Evolutionary conservation across 2,888 invertebrate genomes (phyloP).

Genomic region (Keiferia lycopersicella): DNA sequence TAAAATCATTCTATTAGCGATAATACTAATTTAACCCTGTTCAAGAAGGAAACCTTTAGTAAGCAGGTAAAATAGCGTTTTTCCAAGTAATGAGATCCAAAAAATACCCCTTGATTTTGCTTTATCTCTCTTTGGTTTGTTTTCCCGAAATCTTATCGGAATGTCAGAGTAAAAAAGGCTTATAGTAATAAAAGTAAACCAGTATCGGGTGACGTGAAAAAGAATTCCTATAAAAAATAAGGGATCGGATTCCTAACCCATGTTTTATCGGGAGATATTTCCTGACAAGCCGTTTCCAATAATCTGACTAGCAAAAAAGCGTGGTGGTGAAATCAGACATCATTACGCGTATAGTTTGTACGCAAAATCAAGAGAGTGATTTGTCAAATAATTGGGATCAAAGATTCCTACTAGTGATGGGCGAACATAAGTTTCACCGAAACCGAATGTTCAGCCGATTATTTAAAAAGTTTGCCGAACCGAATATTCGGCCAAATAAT

Average conservation of each 20-base stretch:
- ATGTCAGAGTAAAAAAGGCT: not conserved
- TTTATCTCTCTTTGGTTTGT: not conserved
- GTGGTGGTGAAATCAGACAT: too few species aligned
- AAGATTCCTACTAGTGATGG: too few species aligned
- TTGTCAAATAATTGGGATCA: too few species aligned
- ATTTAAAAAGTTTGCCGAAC: too few species aligned
- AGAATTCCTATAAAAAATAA: constrained; percentile 17
- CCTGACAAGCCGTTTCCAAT: not conserved
- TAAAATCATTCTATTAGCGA: too few species aligned
- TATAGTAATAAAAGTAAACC: not conserved
- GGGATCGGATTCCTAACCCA: constrained; percentile 15
- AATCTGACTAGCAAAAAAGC: not conserved
- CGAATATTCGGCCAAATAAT: too few species aligned
- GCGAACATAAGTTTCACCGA: too few species aligned
- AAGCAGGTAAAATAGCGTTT: not conserved
- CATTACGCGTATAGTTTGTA: not conserved
- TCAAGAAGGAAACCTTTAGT: too few species aligned
- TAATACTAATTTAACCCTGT: not conserved
- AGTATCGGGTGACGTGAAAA: not conserved
- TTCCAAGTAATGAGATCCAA: not conserved
- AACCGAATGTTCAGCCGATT: too few species aligned
- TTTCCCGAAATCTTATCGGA: not conserved
- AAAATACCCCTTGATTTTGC: not conserved
- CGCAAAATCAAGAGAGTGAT: too few species aligned
- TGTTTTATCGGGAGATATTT: not conserved